These are phyloP conservation scores for Natrix natrix DNA, from an alignment of 2,797 vertebrate species.

Conservation along the genomic window DNA sequence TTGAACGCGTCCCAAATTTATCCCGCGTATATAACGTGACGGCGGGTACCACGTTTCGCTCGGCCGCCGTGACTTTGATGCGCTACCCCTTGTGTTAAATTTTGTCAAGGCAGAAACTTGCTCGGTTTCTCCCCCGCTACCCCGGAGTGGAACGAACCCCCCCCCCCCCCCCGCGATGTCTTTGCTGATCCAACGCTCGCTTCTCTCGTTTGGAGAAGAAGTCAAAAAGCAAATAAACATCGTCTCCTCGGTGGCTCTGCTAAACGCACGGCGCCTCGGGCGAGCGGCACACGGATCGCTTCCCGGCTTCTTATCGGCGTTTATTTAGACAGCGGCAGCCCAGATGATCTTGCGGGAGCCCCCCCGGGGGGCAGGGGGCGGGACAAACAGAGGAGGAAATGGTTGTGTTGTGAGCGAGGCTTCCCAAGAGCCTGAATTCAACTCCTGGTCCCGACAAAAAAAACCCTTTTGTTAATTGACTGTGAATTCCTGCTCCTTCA, in stretches of 20 bases:
- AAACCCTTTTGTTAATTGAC: too few species aligned
- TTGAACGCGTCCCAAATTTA: too few species aligned
- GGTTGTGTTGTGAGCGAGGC: too few species aligned
- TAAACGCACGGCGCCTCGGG: conserved; percentile 35
- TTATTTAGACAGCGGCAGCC: conserved; percentile 55
- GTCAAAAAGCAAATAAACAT: conserved; percentile 57
- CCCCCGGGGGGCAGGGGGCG: not conserved
- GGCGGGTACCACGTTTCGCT: too few species aligned
- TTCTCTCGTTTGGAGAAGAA: conserved; percentile 39
- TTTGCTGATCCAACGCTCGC: conserved; percentile 51
- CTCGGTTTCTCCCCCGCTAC: not conserved
- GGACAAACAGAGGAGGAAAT: not conserved
- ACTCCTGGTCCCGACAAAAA: too few species aligned
- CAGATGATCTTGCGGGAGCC: not conserved
- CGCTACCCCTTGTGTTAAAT: conserved; percentile 52
- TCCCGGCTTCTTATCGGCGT: conserved; percentile 60
- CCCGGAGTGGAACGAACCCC: conserved; percentile 38
- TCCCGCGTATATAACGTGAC: too few species aligned
- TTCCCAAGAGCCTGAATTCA: too few species aligned
- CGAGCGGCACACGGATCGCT: not conserved
- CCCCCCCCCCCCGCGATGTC: not conserved
- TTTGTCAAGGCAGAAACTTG: conserved; percentile 23
- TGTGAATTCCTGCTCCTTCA: too few species aligned
- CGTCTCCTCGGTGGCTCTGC: conserved; percentile 28
- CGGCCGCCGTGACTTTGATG: not conserved